These are phyloP conservation scores for Drosophila tanythrix DNA, from an alignment of 2,888 invertebrate genomes.

Conservation along the genomic window DNA sequence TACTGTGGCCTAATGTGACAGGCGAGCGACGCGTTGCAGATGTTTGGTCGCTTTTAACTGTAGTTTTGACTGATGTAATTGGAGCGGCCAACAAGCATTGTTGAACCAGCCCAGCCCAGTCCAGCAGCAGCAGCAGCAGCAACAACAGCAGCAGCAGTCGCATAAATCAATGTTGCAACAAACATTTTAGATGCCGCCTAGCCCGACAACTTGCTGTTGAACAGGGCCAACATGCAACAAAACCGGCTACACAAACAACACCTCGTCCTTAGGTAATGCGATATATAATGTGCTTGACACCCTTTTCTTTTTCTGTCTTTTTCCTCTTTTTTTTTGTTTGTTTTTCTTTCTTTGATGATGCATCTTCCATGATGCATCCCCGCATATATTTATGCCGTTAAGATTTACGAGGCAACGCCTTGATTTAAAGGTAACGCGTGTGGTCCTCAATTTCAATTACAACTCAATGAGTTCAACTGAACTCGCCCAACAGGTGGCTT, in stretches of 20 bases:
- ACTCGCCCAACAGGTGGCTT: slow-evolving; percentile 72
- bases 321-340: neutral
- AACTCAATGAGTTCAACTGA: slow-evolving; percentile 76
- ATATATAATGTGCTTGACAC: slow-evolving; percentile 49
- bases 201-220: slow-evolving; percentile 48
- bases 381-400: slow-evolving; percentile 52
- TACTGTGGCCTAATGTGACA: slow-evolving; percentile 76
- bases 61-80: slow-evolving; percentile 76
- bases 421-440: slow-evolving; percentile 45
- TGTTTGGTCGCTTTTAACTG: slow-evolving; percentile 55
- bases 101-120: slow-evolving; percentile 41
- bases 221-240: slow-evolving; percentile 37
- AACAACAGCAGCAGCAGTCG: slow-evolving; percentile 7
- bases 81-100: slow-evolving; percentile 62
- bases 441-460: slow-evolving; percentile 72
- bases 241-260: slow-evolving; percentile 39
- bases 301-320: slow-evolving; percentile 36
- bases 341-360: slow-evolving; percentile 21
- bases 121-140: slow-evolving; percentile 21
- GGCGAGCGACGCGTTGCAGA: slow-evolving; percentile 70
- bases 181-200: slow-evolving; percentile 60
- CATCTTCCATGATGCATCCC: slow-evolving; percentile 46
- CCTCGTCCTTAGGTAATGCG: slow-evolving; percentile 63
- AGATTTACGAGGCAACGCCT: slow-evolving; percentile 67
- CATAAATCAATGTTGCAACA: slow-evolving; percentile 62